These are phyloP conservation scores for Zele albiditarsus DNA, from an alignment of 2,888 invertebrate genomes.

Conservation along the genomic window DNA sequence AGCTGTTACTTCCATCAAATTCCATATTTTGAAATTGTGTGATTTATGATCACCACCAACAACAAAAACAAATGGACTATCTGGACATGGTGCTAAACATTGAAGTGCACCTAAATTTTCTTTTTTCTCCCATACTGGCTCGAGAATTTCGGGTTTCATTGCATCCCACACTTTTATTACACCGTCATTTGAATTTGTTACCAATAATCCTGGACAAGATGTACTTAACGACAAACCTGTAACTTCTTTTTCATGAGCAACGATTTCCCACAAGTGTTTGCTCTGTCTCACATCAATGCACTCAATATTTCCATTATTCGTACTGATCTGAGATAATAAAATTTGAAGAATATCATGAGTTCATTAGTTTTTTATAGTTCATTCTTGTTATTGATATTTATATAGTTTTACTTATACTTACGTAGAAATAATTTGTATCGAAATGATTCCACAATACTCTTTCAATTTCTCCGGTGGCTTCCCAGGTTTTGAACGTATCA, in stretches of 20 bases:
- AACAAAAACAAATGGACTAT: slow-evolving; percentile 86
- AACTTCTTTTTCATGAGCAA: slow-evolving; percentile 88
- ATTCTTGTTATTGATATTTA: background rate
- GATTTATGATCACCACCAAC: slow-evolving; percentile 90
- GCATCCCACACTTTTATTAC: slow-evolving; percentile 90
- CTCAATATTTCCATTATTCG: slow-evolving; percentile 75
- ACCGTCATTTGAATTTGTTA: slow-evolving; percentile 87
- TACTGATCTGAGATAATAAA: slow-evolving; percentile 71
- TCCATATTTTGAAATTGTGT: slow-evolving; percentile 81
- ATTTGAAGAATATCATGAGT: slow-evolving; percentile 11
- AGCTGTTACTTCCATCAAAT: slow-evolving; percentile 76
- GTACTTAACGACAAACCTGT: slow-evolving; percentile 86
- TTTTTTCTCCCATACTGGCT: slow-evolving; percentile 62
- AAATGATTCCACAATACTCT: slow-evolving; percentile 88
- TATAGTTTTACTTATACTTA: slow-evolving; percentile 68
- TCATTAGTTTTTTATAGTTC: background rate
- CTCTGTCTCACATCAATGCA: slow-evolving; percentile 75
- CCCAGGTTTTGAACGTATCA: slow-evolving; percentile 80
- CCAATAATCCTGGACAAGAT: slow-evolving; percentile 82
- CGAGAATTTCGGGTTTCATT: slow-evolving; percentile 58
- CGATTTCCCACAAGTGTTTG: slow-evolving; percentile 79
- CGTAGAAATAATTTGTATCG: slow-evolving; percentile 86
- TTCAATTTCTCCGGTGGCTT: slow-evolving; percentile 87
- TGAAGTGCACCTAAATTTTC: slow-evolving; percentile 74
- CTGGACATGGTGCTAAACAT: slow-evolving; percentile 86